phyloP scores from a whole-genome alignment of 2,797 vertebrate species.

The Bovichtus diacanthus region DNA sequence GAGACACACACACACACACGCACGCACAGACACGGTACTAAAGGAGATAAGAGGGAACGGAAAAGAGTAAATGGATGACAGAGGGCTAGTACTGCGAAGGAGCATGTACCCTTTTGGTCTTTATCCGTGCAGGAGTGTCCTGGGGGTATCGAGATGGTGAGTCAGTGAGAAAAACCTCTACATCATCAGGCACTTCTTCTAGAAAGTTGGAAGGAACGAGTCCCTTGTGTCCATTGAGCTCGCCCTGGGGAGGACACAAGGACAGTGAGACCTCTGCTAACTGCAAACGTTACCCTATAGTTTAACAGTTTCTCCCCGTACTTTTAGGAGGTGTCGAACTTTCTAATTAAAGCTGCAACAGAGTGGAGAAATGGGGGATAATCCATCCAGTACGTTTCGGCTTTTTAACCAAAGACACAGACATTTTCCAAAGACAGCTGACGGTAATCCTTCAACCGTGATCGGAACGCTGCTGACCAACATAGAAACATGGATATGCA shows the following conservation, averaged over 20 bases:
- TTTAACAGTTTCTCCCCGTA: not conserved
- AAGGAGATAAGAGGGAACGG: conserved; percentile 75
- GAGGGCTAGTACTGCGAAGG: conserved; percentile 82
- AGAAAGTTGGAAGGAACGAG: conserved; percentile 99
- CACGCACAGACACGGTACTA: conserved; percentile 77
- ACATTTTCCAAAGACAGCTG: not conserved
- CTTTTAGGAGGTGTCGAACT: not conserved
- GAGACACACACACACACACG: conserved; percentile 71
- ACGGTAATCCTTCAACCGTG: not conserved
- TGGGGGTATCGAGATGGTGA: conserved; percentile 88
- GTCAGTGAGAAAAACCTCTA: conserved; percentile 96
- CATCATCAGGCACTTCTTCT: conserved; percentile 99
- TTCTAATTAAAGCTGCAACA: not conserved
- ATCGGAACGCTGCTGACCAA: not conserved
- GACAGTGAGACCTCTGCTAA: conserved; percentile 20
- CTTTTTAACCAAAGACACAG: not conserved
- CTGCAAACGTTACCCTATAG: not conserved
- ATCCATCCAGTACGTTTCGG: too few species aligned
- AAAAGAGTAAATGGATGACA: conserved; percentile 81
- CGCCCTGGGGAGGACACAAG: conserved; percentile 85
- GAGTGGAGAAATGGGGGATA: not conserved
- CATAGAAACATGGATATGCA: not conserved
- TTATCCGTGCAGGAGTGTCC: conserved; percentile 89
- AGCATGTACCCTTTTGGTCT: conserved; percentile 98
- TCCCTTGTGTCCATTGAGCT: conserved; percentile 97